Conservation (phyloP, 2,797 vertebrate species). For the Anableps anableps region DNA sequence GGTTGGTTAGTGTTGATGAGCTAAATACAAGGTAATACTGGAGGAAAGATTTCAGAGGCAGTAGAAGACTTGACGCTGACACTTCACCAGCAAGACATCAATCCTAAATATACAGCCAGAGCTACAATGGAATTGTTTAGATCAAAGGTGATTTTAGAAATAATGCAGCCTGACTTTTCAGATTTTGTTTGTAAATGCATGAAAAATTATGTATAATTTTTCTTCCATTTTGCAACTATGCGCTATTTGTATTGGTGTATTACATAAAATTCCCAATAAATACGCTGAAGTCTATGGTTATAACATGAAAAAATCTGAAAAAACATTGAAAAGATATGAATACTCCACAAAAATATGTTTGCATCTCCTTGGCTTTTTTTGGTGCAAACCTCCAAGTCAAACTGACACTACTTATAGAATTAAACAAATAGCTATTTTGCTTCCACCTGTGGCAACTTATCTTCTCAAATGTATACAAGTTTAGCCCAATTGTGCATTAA, state of each 20-base stretch:
- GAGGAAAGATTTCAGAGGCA: background rate
- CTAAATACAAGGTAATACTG: background rate
- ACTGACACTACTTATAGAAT: slow-evolving; percentile 21
- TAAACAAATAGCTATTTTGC: slow-evolving; percentile 33
- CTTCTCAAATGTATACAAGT: slow-evolving; percentile 51
- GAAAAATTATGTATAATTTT: background rate
- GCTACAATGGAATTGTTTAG: background rate
- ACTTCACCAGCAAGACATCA: background rate
- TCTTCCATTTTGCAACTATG: background rate
- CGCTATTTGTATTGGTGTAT: background rate
- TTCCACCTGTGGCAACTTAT: slow-evolving; percentile 37
- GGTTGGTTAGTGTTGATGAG: background rate
- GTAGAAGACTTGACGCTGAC: background rate
- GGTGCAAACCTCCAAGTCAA: slow-evolving; percentile 33
- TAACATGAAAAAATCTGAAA: background rate
- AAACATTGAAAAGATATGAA: background rate
- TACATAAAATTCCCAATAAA: background rate
- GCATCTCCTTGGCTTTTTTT: slow-evolving; percentile 46
- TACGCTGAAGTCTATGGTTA: background rate
- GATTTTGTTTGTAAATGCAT: background rate
- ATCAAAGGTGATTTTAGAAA: background rate
- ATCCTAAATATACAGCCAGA: background rate
- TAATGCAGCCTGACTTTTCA: background rate
- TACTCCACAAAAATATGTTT: background rate
- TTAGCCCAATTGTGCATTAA: slow-evolving; percentile 57